Base-by-base conservation (phyloP, 1,140 invertebrate species). In the Steinernema khuongi region DNA sequence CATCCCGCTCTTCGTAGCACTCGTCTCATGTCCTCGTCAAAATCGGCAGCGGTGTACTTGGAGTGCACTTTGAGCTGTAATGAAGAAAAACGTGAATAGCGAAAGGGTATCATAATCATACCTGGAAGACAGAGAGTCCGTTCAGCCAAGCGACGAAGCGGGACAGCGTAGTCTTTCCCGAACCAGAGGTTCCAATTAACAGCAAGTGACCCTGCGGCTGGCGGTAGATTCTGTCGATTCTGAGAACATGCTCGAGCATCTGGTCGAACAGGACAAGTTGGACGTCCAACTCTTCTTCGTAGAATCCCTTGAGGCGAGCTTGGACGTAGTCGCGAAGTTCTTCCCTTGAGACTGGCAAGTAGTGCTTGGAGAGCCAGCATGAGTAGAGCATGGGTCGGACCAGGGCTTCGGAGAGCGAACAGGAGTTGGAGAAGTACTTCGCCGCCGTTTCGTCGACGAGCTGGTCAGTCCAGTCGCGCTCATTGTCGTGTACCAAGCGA, bases 81-180 rank as follows among this genome's bases (percentile, higher is more conserved):
- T 11, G 31, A 31, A 30, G 11, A 29, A 17, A 36, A 18, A 7
- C 11, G 29, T 69, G 11, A 14, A 69, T 7, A 7, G 66, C 29
- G 14, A 17, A 69, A 18, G 68, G 29, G 19, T 67, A 33, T 69
- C 11, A 36, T 11, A 29, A 19, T 70, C 94, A 94, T 73, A 96
- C 96, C 88, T 97, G 96, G 89, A 98, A 98, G 18, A 99, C 95
- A 74, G 92, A 94, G 1, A 99, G 88, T 30, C 96, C 97, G 88
- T 99, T 99, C 92, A 99, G 97, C 95, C 97, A 99, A 67, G 97
- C 96, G 30, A 99, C 97, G 87, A 99, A 99, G 76, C 96, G 89
- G 7, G 95, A 98, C 68, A 99, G 89, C 17, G 96, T 99, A 0
- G 97, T 99, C 88, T 99, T 99, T 71, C 96, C 97, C 76, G 96